Evolutionary conservation across 2,113 vertebrate species (phyloP), one percentile per base, ranked within the genome.

Genomic region (Odobenus rosmarus): DNA sequence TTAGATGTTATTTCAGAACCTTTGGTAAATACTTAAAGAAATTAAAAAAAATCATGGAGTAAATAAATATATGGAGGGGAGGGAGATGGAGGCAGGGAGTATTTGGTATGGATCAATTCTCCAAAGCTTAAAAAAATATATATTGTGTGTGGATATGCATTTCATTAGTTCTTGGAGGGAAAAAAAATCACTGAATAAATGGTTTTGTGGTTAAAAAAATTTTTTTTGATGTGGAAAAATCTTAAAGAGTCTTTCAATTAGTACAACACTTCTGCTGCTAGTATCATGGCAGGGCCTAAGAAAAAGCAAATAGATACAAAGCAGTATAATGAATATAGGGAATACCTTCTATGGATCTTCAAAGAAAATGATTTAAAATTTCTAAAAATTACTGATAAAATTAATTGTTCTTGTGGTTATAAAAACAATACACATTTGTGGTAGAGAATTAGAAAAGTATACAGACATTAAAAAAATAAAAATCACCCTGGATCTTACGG

Each of bases 321-420:
- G 7, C 16, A 92, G 62, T 26, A 59, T 59, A 77, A 84, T 90
- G 26, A 95, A 95, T 36, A 64, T 9, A 90, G 18, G 11, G 23
- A 80, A 97, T 79, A 80, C 0, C 13, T 69, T 42, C 28, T 42
- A 24, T 11, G 55, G 49, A 42, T 90, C 59, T 53, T 93, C n/a
- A 72, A 82, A 95, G 67, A 89, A 94, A 74, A 93, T 55, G 4
- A 57, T 64, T 5, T 18, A 87, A 85, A 80, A 55, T 77, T 90
- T 90, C 80, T 81, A 92, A 96, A 91, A 12, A 77, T 55, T 77
- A 82, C 28, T 88, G 64, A 82, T 74, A 85, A 90, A 96, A 82
- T 90, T 26, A 62, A 79, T 67, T 84, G 31, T 8, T 59, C 24
- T 57, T 72, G 62, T 72, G 86, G 21, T 77, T 88, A 77, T 77